These are phyloP conservation scores for Psophia crepitans DNA, from an alignment of 2,113 vertebrate species.

Conservation along the genomic window DNA sequence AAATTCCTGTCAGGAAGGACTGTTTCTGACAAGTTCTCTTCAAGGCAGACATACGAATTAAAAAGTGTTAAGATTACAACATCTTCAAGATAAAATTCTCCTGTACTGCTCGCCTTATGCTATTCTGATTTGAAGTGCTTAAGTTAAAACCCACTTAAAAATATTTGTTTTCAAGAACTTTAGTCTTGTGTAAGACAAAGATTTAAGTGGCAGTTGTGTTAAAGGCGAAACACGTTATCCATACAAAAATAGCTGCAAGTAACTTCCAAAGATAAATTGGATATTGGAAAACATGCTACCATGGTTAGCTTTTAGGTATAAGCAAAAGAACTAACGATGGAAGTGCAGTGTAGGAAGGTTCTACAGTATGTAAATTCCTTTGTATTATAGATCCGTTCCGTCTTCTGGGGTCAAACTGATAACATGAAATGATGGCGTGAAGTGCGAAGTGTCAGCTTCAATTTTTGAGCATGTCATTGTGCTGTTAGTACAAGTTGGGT, in stretches of 20 bases:
- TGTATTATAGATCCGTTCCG: rapidly evolving
- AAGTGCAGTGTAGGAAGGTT: background rate
- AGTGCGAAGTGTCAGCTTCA: background rate
- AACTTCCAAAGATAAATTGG: background rate
- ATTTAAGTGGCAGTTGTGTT: background rate
- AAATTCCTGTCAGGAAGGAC: background rate
- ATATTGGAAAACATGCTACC: background rate
- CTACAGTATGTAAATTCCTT: background rate
- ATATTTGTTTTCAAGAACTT: background rate
- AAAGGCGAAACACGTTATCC: background rate
- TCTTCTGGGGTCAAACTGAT: background rate
- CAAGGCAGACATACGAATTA: background rate
- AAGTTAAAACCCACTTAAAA: background rate
- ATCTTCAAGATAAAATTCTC: background rate
- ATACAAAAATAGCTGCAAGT: background rate
- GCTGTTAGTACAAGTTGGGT: background rate
- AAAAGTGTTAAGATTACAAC: rapidly evolving
- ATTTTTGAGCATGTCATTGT: background rate
- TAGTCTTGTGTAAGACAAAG: background rate
- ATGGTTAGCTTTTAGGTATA: background rate
- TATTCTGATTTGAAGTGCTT: background rate
- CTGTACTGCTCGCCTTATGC: background rate
- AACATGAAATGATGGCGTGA: background rate
- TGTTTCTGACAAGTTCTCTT: background rate
- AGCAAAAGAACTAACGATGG: background rate